Evolutionary conservation across 2,113 vertebrate genomes (phyloP), one percentile per base, ranked within the genome.

Genomic region (Anhinga rufa): DNA sequence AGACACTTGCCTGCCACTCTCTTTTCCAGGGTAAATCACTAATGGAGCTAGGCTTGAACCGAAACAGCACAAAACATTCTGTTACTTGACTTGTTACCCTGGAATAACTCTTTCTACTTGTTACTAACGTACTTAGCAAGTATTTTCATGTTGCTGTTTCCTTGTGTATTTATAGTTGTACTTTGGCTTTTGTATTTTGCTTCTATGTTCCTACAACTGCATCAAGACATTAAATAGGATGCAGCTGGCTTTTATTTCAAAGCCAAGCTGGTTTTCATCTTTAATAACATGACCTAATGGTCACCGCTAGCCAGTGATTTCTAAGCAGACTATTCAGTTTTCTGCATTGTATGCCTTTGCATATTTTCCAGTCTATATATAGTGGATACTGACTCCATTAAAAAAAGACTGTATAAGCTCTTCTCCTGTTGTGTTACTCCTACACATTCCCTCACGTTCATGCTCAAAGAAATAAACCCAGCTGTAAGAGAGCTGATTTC

Each of bases 281-380:
- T 84, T 92, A 93, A 78, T 90, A 83, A 68, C 68, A 52, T 90
- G 91, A 93, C 83, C 83, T 88, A 91, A 46, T 92, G 82, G 85
- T 83, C 66, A 74, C 34, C 76, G 61, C 57, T 86, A 69, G 66
- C 38, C 80, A 72, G 66, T 72, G 70, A 42, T 84, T 87, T 91
- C 61, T n/a, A 69, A 82, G 88, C 36, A 87, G 74, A 22, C 77
- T 64, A 15, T 49, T 78, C 74, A 57, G 77, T 68, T 92, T 40
- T 46, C 62, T 82, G 40, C 52, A 49, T 9, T 79, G 26, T 82
- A n/a, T 85, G 48, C 46, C 80, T 87, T 79, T 85, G 86, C 66
- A 54, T 72, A 61, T 93, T 95, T 96, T 95, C 83, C 80, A 79
- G 81, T 69, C 96, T 95, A 69, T 91, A 85, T 76, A 62, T 78